Evolutionary conservation across 2,113 vertebrate species (phyloP), one percentile per base, ranked within the genome.

Genomic region (Conger conger): DNA sequence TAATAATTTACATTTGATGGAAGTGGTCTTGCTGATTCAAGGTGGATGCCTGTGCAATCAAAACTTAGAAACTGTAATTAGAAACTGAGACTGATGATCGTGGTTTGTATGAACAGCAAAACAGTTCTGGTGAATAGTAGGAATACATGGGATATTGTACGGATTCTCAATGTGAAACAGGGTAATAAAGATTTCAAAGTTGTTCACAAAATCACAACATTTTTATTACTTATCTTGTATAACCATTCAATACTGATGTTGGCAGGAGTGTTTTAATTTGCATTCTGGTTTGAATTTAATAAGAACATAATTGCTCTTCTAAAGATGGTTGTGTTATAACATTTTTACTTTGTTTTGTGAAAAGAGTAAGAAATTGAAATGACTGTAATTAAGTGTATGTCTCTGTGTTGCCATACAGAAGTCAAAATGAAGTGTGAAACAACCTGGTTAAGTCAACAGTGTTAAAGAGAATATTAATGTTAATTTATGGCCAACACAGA

Each of bases 161-260:
- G 86, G 85, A 88, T 88, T 86, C 89, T 89, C 89, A 86, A 86
- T 92, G 86, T 91, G 57, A 93, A 94, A 94, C 94, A 95, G 94
- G 94, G 94, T 95, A 95, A 89, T 93, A 84, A 88, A 83, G 9
- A 79, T 76, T 80, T 63, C 23, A 33, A 82, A 77, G 83, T 54
- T 84, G 73, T 78, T 8, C 85, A 79, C 83, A 30, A 54, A 33
- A 85, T 53, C 60, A 83, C 78, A 33, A 85, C 42, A 85, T 78
- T 50, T 89, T 84, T 84, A 82, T 81, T 45, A 84, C 80, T 79
- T 76, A 86, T 82, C 76, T 78, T 88, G 68, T 73, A 79, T 20
- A 84, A 83, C 83, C 20, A 35, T 88, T 88, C 88, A 86, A 27
- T 87, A 87, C 88, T 91, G 87, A 73, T 33, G 9, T 73, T 33